Base-by-base conservation (phyloP, 2,888 invertebrate genomes). In the Desoria tigrina region DNA sequence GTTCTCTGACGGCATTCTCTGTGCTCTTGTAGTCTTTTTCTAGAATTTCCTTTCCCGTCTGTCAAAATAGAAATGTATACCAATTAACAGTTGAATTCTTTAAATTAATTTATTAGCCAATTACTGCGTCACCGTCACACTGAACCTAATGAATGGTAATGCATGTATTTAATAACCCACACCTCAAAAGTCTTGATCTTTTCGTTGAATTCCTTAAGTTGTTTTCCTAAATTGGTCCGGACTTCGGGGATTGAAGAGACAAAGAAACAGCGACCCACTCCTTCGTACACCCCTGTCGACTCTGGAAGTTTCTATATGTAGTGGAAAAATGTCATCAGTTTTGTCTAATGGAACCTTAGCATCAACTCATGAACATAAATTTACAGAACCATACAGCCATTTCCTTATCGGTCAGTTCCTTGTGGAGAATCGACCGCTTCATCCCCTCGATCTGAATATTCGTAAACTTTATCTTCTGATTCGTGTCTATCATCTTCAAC, bases 261-360 rank as follows among this genome's bases (percentile, higher is more conserved):
- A 21, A 92, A 81, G 79, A 93, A 93, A 90, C 91, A 92, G 79
- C 93, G 84, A 7, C 93, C 93, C 2, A 93, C 86, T 27, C 90
- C 86, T 81, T 92, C 89, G 78, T 89, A 93, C 1, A 88, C 88
- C 77, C 84, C 87, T 0, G 88, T 89, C 23, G 82, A 84, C 64
- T 83, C 79, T 58, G 87, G 86, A 68, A 92, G 81, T 14, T 83
- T 75, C 82, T 84, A 61, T n/a, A 21, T 32, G 32, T 32, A 32
- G 32, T 32, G 32, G 32, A 32, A 32, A 42, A 24, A 21, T 26
- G 32, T 32, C 11, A 4, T 32, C 4, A 32, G 32, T 32, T 32
- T 32, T 32, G 32, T 32, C 26, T 37, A 7, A 11, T 32, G 32
- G 32, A 32, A 32, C n/a, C n/a, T 24, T 21, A 51, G 4, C 4